Percentiles rank a stretch among this genome's conserved stretches.
Conservation (phyloP, 1,140 invertebrate genomes). For the Ceratosolen fusciceps region DNA sequence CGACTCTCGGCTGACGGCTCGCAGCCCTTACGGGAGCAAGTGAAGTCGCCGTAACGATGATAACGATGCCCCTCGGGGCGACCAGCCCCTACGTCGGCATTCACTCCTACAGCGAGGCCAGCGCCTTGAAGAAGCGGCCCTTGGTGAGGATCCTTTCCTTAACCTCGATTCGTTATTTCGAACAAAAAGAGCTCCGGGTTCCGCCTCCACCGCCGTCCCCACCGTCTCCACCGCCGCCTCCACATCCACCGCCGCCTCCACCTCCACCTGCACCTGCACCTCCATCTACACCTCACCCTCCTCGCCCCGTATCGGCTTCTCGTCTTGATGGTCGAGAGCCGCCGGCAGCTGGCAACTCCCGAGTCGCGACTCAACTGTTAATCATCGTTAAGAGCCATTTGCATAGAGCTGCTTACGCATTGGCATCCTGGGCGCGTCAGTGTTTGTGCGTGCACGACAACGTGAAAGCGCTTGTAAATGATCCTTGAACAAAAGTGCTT, state of each 20-base stretch:
- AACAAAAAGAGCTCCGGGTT: background rate
- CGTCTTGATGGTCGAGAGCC: background rate
- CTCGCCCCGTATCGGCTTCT: background rate
- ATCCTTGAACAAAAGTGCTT: background rate
- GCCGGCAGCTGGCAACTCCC: background rate
- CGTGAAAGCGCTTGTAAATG: background rate
- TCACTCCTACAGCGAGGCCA: slow-evolving; percentile 67
- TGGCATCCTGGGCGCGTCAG: background rate
- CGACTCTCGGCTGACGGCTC: background rate
- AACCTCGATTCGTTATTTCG: background rate
- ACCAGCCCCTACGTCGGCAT: slow-evolving; percentile 66
- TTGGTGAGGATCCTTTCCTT: slow-evolving; percentile 56
- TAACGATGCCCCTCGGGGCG: slow-evolving; percentile 65
- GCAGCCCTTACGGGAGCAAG: background rate
- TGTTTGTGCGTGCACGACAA: background rate
- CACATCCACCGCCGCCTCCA: background rate
- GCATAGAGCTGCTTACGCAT: slow-evolving; percentile 14
- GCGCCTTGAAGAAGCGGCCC: slow-evolving; percentile 61
- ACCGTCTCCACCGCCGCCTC: too few species aligned
- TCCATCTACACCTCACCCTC: background rate
- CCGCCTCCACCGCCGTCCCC: background rate
- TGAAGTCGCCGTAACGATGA: slow-evolving; percentile 55
- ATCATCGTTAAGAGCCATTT: background rate
- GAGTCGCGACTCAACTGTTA: background rate
- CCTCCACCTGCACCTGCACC: background rate